Conservation (phyloP, 2,888 invertebrate species). For the Sarcophaga caerulescens region DNA sequence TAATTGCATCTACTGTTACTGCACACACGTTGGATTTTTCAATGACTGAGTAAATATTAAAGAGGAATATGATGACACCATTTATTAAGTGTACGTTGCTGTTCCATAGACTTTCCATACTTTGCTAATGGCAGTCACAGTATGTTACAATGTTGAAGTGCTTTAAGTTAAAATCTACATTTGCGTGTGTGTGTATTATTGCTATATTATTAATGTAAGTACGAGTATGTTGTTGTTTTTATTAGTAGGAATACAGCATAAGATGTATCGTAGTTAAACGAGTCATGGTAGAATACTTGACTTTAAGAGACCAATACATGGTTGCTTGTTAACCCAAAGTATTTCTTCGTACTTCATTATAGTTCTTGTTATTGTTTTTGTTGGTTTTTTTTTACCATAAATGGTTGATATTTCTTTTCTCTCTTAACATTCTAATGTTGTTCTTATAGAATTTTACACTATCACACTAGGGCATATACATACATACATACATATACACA, state of each 20-base stretch:
- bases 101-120: too few species aligned
- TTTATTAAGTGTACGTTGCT: constrained; percentile 17
- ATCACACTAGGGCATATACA: background rate
- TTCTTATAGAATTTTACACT: constrained; percentile 5
- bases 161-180: background rate
- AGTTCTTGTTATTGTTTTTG: constrained; percentile 13
- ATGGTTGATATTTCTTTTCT: background rate
- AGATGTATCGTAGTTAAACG: too few species aligned
- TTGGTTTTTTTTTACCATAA: background rate
- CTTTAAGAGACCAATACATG: constrained; percentile 22
- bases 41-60: constrained; percentile 32
- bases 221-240: background rate
- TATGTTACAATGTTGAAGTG: background rate
- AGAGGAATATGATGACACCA: constrained; percentile 25
- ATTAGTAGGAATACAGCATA: too few species aligned
- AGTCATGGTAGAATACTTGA: constrained; percentile 14
- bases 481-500: background rate
- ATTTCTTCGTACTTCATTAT: background rate
- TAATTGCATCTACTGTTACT: background rate
- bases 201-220: background rate
- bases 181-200: background rate
- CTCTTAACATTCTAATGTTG: background rate
- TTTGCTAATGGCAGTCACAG: background rate
- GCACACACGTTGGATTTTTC: background rate
- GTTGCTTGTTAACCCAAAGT: constrained; percentile 32